Conservation (phyloP, 2,113 vertebrate genomes). For the Damaliscus lunatus region DNA sequence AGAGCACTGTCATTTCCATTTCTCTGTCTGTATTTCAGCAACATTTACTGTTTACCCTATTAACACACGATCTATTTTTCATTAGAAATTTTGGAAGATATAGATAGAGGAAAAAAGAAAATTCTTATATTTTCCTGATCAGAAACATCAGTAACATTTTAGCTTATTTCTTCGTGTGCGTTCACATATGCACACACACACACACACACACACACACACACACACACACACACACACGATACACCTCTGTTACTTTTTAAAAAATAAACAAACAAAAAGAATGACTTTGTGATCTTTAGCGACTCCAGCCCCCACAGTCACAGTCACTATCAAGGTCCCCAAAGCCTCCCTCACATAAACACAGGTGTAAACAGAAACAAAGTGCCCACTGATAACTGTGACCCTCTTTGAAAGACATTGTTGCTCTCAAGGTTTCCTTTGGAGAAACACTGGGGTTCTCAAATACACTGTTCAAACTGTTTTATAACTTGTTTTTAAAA, state of each 20-base stretch:
- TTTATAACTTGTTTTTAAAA: not conserved
- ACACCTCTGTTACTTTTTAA: not conserved
- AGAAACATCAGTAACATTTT: not conserved
- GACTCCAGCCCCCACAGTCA: not conserved
- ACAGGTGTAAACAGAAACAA: not conserved
- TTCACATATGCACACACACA: no score
- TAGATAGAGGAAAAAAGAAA: not conserved
- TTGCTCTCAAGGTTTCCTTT: not conserved
- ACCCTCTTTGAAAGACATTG: not conserved
- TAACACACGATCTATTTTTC: not conserved
- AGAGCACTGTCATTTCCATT: not conserved
- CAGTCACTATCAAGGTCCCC: not conserved
- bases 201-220: no score
- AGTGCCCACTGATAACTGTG: rapidly evolving
- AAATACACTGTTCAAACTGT: not conserved
- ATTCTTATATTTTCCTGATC: not conserved
- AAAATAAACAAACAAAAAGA: not conserved
- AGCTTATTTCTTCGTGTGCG: not conserved
- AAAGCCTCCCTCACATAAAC: not conserved
- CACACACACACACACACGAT: no score
- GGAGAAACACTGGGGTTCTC: not conserved
- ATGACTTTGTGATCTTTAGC: not conserved
- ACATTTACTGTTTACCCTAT: not conserved
- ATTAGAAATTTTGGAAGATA: not conserved
- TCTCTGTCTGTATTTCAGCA: not conserved